Conservation (phyloP, 2,797 vertebrate species). For the Etheostoma nigrum region DNA sequence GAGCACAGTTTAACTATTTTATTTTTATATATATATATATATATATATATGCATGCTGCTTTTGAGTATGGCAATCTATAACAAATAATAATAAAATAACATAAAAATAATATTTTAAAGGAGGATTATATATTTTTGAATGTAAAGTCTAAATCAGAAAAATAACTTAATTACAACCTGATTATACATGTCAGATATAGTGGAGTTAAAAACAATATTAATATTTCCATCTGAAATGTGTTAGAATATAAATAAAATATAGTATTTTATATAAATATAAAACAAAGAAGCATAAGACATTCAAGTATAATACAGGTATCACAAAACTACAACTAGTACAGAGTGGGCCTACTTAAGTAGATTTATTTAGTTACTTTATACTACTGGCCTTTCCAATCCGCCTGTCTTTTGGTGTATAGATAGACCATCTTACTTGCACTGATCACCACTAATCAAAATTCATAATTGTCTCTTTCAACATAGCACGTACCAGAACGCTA, state of each 20-base stretch:
- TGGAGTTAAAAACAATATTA: neutral
- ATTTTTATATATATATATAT: too few relatives aligned
- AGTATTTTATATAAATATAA: too few relatives aligned
- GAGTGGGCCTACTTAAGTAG: neutral
- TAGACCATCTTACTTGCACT: too few relatives aligned
- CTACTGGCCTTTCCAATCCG: neutral
- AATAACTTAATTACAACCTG: neutral
- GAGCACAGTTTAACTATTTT: neutral
- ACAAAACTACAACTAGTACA: neutral
- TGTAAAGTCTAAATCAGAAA: neutral
- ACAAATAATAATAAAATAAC: neutral
- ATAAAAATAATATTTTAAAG: neutral
- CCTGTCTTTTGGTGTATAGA: neutral
- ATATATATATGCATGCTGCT: neutral
- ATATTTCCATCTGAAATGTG: too few relatives aligned
- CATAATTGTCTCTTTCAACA: neutral
- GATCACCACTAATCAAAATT: too few relatives aligned
- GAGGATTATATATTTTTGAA: neutral
- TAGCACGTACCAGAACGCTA: neutral
- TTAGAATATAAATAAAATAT: too few relatives aligned
- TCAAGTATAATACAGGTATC: neutral
- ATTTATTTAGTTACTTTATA: neutral
- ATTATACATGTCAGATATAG: neutral
- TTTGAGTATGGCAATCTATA: neutral
- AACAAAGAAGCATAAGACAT: too few relatives aligned